A percentile compares a stretch with the other conserved stretches of the same genome.
Conservation (phyloP, 2,113 vertebrate species). For the Bungarus multicinctus region DNA sequence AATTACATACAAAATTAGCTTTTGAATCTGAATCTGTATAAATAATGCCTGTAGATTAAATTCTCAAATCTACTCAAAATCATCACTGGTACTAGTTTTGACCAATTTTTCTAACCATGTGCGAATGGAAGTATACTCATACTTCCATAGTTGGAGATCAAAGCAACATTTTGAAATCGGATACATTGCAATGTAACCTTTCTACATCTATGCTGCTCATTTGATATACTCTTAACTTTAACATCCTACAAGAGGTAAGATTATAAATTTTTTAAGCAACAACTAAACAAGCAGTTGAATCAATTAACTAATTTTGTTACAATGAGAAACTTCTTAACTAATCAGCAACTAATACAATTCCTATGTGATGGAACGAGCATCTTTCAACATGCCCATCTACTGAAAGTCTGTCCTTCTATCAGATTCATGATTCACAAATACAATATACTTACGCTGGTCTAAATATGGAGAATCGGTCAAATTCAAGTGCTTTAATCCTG, state of each 20-base stretch:
- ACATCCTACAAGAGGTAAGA: background rate
- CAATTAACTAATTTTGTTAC: background rate
- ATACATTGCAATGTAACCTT: background rate
- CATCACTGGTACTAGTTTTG: background rate
- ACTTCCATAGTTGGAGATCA: background rate
- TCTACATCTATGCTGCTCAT: background rate
- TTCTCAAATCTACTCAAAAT: background rate
- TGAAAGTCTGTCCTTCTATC: background rate
- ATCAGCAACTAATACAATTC: background rate
- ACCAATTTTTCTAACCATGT: background rate
- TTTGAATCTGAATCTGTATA: background rate
- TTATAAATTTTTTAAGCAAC: background rate
- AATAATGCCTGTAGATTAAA: background rate
- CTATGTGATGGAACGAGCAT: background rate
- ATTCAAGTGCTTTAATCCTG: conserved; percentile 70
- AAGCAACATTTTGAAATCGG: background rate
- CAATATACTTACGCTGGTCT: conserved; percentile 67
- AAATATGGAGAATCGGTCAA: conserved; percentile 75
- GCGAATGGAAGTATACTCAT: background rate
- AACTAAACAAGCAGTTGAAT: background rate
- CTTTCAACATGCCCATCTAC: background rate
- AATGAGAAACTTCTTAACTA: background rate
- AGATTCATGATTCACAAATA: background rate
- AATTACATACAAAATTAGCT: background rate
- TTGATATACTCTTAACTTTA: background rate